Evolutionary conservation across 2,888 invertebrate genomes (phyloP), one percentile per base, ranked within the genome.

Genomic region (Epinotia nisella): DNA sequence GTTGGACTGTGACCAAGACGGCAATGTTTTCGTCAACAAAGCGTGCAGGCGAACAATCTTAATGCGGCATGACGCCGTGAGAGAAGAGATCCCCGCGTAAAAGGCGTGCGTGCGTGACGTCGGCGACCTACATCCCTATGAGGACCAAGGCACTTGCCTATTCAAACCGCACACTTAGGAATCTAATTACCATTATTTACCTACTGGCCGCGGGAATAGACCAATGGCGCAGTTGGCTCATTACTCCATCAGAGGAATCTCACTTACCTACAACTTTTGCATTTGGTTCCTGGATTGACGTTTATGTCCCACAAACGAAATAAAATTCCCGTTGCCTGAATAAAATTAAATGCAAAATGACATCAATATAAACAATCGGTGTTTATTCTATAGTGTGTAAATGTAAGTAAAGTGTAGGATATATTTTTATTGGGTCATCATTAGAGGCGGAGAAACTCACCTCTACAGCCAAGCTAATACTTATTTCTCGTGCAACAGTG

Each of bases 181-280:
- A 90, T 89, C 82, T 88, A 85, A 87, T 90, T 90, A 88, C 81
- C 88, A 87, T 89, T 86, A 87, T 85, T 90, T 86, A 85, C 81
- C 77, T 80, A 84, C 81, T 71, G 55, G 71, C 71, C 65, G 65
- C 75, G 72, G 75, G 76, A 76, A 76, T 75, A 67, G 66, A 70
- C 72, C 74, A 55, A 51, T 35, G 59, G 41, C 71, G 73, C 75
- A 75, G 69, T 58, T 59, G 67, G 55, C 39, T 64, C 41, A 35
- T 71, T 58, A 67, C 59, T 41, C n/a, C 53, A 66, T 71, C 64
- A 35, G 49, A 51, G 21, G 21, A 39, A 19, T 58, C 21, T 29
- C 29, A 21, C 10, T 7, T 45, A 17, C 17, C 4, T 39, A 21
- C 35, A 35, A 35, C 35, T 35, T 35, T 35, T 9, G 39, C 29